A percentile compares a stretch with the other conserved stretches of the same genome.
These are phyloP conservation scores for Mustela lutreola DNA, from an alignment of 2,113 vertebrate genomes.

Conservation along the genomic window DNA sequence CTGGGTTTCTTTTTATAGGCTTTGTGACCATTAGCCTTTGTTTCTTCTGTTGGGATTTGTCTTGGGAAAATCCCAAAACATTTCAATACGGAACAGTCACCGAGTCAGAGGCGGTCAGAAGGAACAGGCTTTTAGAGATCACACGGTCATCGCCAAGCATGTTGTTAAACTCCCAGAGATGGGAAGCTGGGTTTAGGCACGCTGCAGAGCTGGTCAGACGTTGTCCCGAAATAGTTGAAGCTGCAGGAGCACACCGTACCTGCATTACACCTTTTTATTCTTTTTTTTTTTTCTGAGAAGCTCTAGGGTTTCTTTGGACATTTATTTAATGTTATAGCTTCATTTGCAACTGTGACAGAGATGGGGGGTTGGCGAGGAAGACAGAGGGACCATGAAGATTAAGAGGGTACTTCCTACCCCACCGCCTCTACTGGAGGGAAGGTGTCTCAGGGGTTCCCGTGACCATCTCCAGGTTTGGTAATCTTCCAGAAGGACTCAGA, in stretches of 20 bases:
- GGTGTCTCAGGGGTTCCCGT: not conserved
- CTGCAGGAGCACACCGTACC: not conserved
- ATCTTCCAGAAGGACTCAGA: not conserved
- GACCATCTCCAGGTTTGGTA: not conserved
- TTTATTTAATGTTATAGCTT: not conserved
- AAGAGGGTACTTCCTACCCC: not conserved
- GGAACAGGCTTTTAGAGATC: not conserved
- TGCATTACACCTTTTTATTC: not conserved
- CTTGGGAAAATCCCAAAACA: not conserved
- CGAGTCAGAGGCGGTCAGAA: not conserved
- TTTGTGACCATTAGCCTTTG: conserved; percentile 41
- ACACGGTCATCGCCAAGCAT: not conserved
- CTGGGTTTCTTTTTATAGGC: not conserved
- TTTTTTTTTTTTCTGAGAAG: not conserved
- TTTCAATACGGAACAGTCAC: not conserved
- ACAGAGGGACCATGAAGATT: not conserved
- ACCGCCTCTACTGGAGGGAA: not conserved
- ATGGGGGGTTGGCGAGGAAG: not conserved
- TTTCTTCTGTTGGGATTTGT: conserved; percentile 3
- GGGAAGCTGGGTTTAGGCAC: not conserved
- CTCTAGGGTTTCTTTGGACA: not conserved
- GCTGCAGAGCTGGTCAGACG: not conserved
- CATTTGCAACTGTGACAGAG: not conserved
- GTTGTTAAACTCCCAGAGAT: not conserved
- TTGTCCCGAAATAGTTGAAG: not conserved